These are phyloP conservation scores for Cassiopea xamachana DNA, from an alignment of 30 jellyfish, hydroid and myxozoan species.

Conservation along the genomic window DNA sequence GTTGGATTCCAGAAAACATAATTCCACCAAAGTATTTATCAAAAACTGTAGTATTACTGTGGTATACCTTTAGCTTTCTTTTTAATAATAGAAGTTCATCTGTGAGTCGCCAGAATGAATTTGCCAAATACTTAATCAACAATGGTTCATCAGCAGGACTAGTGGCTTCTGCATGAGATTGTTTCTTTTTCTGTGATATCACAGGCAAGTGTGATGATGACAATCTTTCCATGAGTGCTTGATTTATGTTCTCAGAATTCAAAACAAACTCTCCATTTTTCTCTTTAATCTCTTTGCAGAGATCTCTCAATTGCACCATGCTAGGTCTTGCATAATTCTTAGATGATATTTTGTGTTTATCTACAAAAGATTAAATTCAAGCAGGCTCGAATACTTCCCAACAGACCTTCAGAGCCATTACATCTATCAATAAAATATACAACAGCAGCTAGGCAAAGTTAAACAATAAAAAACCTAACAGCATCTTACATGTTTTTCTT, in stretches of 20 bases:
- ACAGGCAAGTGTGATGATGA: slow-evolving; percentile 50
- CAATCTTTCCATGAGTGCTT: slow-evolving; percentile 94
- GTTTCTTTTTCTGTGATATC: slow-evolving; percentile 5
- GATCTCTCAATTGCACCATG: slow-evolving; percentile 67
- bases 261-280: slow-evolving; percentile 43
- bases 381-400: too few species aligned
- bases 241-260: slow-evolving; percentile 75
- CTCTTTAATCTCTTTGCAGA: slow-evolving; percentile 76
- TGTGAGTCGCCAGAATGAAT: slow-evolving; percentile 58
- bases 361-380: slow-evolving; percentile 13
- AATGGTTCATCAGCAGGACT: slow-evolving; percentile 77
- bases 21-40: background rate
- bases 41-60: background rate
- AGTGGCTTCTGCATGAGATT: slow-evolving; percentile 6
- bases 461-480: too few species aligned
- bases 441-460: too few species aligned
- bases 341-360: slow-evolving; percentile 41
- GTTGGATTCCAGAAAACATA: too few species aligned
- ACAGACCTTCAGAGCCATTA: too few species aligned
- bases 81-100: slow-evolving; percentile 51
- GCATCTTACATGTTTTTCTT: too few species aligned
- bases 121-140: slow-evolving; percentile 75
- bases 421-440: too few species aligned
- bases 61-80: slow-evolving; percentile 61
- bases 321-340: slow-evolving; percentile 66